Conservation (phyloP, 2,888 invertebrate species). For the Graphium colonna region DNA sequence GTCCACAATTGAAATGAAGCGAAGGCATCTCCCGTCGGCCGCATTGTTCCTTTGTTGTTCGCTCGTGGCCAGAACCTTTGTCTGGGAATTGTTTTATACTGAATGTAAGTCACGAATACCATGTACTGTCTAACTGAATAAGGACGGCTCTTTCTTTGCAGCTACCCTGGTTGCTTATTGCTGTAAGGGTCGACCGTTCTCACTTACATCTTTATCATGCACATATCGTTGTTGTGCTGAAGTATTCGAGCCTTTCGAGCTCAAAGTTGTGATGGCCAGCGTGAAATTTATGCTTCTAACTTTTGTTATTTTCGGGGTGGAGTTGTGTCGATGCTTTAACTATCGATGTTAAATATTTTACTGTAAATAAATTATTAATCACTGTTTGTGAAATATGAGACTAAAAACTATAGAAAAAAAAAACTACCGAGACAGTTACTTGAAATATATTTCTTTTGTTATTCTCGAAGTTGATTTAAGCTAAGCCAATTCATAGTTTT, state of each 20-base stretch:
- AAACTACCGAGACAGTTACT: too few species aligned
- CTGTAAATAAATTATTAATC: too few species aligned
- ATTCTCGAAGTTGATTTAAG: too few species aligned
- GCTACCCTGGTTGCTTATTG: constrained; percentile 46
- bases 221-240: constrained; percentile 28
- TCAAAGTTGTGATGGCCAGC: neutral
- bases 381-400: too few species aligned
- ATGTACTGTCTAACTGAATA: constrained; percentile 72
- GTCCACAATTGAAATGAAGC: constrained; percentile 71
- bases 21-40: constrained; percentile 63
- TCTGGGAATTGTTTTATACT: constrained; percentile 77
- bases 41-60: constrained; percentile 72
- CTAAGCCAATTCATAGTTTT: too few species aligned
- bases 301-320: too few species aligned
- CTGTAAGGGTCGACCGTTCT: constrained; percentile 39
- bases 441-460: too few species aligned
- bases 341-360: too few species aligned
- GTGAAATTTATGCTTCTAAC: too few species aligned
- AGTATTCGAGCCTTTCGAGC: constrained; percentile 26
- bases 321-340: too few species aligned
- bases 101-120: constrained; percentile 78
- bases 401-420: too few species aligned
- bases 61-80: constrained; percentile 73
- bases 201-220: constrained; percentile 60
- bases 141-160: constrained; percentile 52